Evolutionary conservation across 37 sponge, comb jelly and placozoan genomes (phyloP).

Genomic region (Geodia barretti): DNA sequence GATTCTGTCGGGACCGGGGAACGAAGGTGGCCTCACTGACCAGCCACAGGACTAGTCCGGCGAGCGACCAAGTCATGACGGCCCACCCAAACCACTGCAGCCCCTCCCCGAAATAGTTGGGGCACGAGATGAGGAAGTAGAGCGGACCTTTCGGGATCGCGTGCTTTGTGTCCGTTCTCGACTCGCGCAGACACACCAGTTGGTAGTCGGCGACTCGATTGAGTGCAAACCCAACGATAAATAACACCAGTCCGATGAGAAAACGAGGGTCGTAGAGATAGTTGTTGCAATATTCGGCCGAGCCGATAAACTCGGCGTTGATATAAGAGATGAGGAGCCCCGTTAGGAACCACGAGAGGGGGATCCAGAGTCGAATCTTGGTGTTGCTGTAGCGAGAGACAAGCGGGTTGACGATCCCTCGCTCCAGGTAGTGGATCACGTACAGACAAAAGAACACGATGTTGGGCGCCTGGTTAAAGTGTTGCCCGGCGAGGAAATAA

Average conservation of each 20-base stretch:
- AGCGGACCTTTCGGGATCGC: constrained; percentile 67
- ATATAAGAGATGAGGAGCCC: constrained; percentile 56
- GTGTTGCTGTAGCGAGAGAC: constrained; percentile 30
- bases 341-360: constrained; percentile 28
- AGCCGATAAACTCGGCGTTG: constrained; percentile 73
- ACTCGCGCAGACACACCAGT: constrained; percentile 45
- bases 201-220: constrained; percentile 66
- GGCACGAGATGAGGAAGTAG: constrained; percentile 67
- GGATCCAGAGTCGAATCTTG: constrained; percentile 46
- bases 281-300: constrained; percentile 26
- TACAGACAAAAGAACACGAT: constrained; percentile 62
- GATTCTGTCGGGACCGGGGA: constrained; percentile 76
- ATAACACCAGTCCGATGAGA: constrained; percentile 76
- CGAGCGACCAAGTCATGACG: constrained; percentile 80
- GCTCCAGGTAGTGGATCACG: constrained; percentile 57
- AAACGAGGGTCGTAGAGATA: constrained; percentile 80
- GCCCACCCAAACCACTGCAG: constrained; percentile 90
- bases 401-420: constrained; percentile 61
- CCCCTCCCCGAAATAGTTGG: constrained; percentile 86
- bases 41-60: constrained; percentile 82
- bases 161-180: constrained; percentile 45
- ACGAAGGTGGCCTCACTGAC: constrained; percentile 58
- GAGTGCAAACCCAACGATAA: constrained; percentile 70
- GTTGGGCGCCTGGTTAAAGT: constrained; percentile 26
- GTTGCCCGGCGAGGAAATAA: constrained; percentile 46